Evolutionary conservation across 2,113 vertebrate genomes (phyloP), one percentile per base, ranked within the genome.

Genomic region (Phaetusa simplex): DNA sequence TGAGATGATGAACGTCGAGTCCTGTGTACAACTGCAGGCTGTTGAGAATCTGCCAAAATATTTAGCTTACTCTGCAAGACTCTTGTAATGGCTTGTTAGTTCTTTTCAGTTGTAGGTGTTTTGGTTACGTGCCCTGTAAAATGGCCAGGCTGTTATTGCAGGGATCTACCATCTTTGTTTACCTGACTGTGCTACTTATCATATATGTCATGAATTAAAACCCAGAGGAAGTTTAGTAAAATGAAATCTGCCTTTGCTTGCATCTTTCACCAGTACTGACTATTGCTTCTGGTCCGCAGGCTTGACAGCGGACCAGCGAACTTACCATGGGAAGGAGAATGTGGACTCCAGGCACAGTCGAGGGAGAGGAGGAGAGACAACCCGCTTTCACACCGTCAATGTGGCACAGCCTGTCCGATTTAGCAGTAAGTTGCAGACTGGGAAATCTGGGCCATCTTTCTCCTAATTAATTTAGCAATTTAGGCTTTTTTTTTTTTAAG

Each of bases 361-460:
- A 49, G 96, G 97, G 59, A 96, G 98, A 67, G 97, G 97, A 69
- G 97, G 96, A 5, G 98, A 98, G 30, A 97, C 98, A 19, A 97
- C 97, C 4, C 98, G 98, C 66, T 98, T 98, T 59, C 98, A 98
- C 21, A 91, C 98, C 0, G 95, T 98, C 94, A 99, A 99, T 3
- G 98, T 99, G 97, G 99, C 99, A 6, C 99, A 99, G 97, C 99
- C 99, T 1, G 98, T 99, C 70, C 99, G 99, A 84, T 99, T 99
- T 92, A 99, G 99, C 98, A 99, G 99, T 99, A 98, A 99, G 99
- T 98, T 98, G 98, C 97, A 97, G 98, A 95, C 98, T 97, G 97
- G 95, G 88, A 69, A 95, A 94, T 84, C 73, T 89, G 80, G 82
- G 45, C 76, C 65, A 84, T 74, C 76, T 36, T 30, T 7, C 65